Evolutionary conservation across 2,888 invertebrate species (phyloP), one percentile per base, ranked within the genome.

Genomic region (Drosophila demipolita): DNA sequence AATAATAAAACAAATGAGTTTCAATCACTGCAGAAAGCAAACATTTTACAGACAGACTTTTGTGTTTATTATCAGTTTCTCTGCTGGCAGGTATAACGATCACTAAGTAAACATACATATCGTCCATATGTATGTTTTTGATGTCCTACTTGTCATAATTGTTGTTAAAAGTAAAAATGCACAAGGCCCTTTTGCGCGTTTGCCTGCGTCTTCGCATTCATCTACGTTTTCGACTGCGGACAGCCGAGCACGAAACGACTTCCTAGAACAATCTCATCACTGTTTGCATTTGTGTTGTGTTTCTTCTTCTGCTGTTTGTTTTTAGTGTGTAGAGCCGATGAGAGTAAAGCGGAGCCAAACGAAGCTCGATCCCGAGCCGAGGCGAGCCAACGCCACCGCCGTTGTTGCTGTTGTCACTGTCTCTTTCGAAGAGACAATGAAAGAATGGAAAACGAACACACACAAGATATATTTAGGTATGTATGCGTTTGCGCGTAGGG

Each of bases 201-300:
- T 45, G 45, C 45, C 45, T 45, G 45, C 45, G 45, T 45, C 45
- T 45, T 45, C 29, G 29, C 29, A 20, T 45, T 45, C 29, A 7
- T 29, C 29, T 7, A 29, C 20, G 20, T 20, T 20, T 45, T 23
- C 20, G 15, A 45, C 23, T 23, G 1, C 15, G 23, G 23, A 15
- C 45, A 45, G 15, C 15, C 53, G 66, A 80, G 74, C 66, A 35
- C 48, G 32, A 40, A 32, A 49, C 20, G 50, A 64, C 48, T 78
- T 78, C 72, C 59, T 71, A 78, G 80, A 78, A 45, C 45, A 45
- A 80, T 35, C 50, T 36, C 38, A 54, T 36, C 32, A 35, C 35
- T 23, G 35, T 54, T 36, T 45, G 48, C 17, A 20, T 48, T 45
- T 50, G 26, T 38, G 20, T 40, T 40, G n/a, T 38, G 40, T 40